Conservation (phyloP, 2,113 vertebrate genomes). For the Pungitius pungitius region DNA sequence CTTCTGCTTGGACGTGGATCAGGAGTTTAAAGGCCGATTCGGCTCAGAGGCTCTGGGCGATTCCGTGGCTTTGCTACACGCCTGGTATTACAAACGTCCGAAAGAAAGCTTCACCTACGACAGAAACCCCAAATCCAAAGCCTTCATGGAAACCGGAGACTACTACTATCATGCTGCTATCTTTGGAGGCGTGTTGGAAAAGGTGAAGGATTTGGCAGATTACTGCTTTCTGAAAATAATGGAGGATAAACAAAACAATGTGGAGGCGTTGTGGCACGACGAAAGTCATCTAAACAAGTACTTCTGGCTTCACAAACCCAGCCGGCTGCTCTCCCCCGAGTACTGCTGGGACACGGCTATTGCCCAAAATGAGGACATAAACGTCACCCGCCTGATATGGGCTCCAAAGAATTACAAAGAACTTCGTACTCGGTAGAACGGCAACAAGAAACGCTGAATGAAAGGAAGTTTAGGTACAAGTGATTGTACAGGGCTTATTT, state of each 20-base stretch:
- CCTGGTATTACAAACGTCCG: conserved; percentile 74
- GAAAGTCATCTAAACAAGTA: conserved; percentile 85
- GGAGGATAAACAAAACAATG: conserved; percentile 66
- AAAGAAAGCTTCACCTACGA: conserved; percentile 71
- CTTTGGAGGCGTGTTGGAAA: conserved; percentile 76
- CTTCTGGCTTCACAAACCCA: conserved; percentile 78
- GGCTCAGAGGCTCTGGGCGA: conserved; percentile 78
- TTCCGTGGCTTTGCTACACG: conserved; percentile 78
- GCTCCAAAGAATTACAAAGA: conserved; percentile 53
- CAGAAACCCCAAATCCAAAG: conserved; percentile 67
- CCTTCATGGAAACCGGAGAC: conserved; percentile 65
- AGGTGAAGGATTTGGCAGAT: conserved; percentile 62
- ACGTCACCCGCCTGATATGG: conserved; percentile 56
- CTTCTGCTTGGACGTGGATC: conserved; percentile 81
- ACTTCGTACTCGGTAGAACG: conserved; percentile 13
- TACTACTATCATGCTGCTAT: conserved; percentile 83
- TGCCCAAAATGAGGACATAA: conserved; percentile 22
- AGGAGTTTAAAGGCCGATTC: conserved; percentile 71
- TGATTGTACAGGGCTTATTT: too few relatives aligned
- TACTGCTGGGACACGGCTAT: conserved; percentile 75
- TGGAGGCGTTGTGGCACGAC: conserved; percentile 84
- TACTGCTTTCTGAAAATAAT: conserved; percentile 62
- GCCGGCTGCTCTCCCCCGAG: conserved; percentile 81
- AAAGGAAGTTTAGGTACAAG: too few relatives aligned
- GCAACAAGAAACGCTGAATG: background rate